Base-by-base conservation (phyloP, 2,888 invertebrate genomes). In the Trisateles emortualis region DNA sequence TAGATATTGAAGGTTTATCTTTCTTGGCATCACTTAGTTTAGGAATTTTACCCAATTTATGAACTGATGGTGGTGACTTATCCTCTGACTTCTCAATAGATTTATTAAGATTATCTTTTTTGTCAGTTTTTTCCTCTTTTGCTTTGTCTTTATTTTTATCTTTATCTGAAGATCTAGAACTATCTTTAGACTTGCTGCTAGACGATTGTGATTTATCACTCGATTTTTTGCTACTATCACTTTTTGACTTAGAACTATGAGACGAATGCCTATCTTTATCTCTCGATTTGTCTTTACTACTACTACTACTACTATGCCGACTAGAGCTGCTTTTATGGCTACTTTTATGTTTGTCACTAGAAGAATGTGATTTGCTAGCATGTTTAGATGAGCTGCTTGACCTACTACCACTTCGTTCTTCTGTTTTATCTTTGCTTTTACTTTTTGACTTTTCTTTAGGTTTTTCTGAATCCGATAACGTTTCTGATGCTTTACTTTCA, bases 1-100 rank as follows among this genome's bases (percentile, higher is more conserved):
- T 96, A 0, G 97, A 96, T 83, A 97, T 96, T 2, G 96, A 96
- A 32, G 96, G 95, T 68, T 96, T 96, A 70, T 95, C 95, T 76
- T 94, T 94, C 72, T 94, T 79, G 77, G 88, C 64, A 72, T 88
- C 88, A 77, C 94, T 92, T 73, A 96, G 95, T 86, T 96, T 97
- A 0, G 97, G 96, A 73, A 97, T 97, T 87, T 96, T 96, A 0
- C 96, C 96, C 19, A 97, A 84, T 87, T 96, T 96, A 68, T 95
- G 95, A 52, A 96, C 91, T 16, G 96, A 94, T 47, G 95, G 95
- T 47, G 95, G 95, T 4, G 95, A 94, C 75, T 96, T 96, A 24
- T 95, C 94, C 38, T 95, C 90, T 8, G 95, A 94, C 80, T 95
- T 96, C 57, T 96, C 96, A 17, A 92, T 93, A 66, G 74, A 52